Conservation (phyloP, 2,888 invertebrate species). For the Gnatocerus cornutus region DNA sequence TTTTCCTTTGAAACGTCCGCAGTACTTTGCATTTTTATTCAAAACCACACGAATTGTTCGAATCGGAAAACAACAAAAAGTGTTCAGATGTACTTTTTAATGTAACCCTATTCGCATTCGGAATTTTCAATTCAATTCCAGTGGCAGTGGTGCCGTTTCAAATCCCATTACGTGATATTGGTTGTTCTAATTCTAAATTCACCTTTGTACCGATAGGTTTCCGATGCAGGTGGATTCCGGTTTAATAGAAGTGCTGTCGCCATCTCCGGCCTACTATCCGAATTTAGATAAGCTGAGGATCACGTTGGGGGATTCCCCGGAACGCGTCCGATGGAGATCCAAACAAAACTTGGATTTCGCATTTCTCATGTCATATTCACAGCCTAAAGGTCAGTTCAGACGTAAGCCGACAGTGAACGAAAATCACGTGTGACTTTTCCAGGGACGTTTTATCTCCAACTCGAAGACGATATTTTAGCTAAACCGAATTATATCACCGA, state of each 20-base stretch:
- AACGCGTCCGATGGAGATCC: conserved; percentile 92
- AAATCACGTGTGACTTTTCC: conserved; percentile 27
- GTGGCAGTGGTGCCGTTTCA: conserved; percentile 7
- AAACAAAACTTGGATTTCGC: conserved; percentile 97
- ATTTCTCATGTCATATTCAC: conserved; percentile 95
- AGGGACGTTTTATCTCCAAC: conserved; percentile 91
- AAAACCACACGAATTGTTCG: background rate
- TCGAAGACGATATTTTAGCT: conserved; percentile 95
- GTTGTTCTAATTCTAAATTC: conserved; percentile 47
- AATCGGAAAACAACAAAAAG: background rate
- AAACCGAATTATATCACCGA: conserved; percentile 88
- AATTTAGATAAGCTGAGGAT: conserved; percentile 83
- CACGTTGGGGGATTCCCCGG: conserved; percentile 89
- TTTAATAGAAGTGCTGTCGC: conserved; percentile 91
- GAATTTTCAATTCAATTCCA: conserved; percentile 37
- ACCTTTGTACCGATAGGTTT: conserved; percentile 75
- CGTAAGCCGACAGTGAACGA: conserved; percentile 8
- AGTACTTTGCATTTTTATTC: background rate
- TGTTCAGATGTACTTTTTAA: background rate
- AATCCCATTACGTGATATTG: conserved; percentile 39
- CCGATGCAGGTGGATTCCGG: conserved; percentile 83
- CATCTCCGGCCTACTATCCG: conserved; percentile 90
- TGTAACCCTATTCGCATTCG: background rate
- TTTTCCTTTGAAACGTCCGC: background rate
- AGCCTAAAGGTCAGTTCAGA: conserved; percentile 80